These are phyloP conservation scores for Epinotia nisella DNA, from an alignment of 2,888 invertebrate genomes.

Conservation along the genomic window DNA sequence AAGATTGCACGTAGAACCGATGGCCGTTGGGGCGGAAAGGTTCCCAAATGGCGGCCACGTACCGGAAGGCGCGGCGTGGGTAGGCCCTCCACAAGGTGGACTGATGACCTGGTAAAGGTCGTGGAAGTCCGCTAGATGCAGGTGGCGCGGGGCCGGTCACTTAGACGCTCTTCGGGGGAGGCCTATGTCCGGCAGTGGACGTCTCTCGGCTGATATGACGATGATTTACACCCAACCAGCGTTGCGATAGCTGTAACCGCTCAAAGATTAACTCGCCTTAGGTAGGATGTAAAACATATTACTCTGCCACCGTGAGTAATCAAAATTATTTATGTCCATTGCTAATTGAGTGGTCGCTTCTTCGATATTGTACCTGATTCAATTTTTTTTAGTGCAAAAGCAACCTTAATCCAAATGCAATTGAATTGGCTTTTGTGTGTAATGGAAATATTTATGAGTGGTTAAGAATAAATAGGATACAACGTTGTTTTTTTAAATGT, in stretches of 20 bases:
- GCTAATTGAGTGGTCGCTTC: conserved; percentile 8
- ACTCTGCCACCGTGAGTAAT: conserved; percentile 7
- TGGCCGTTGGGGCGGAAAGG: too few relatives aligned
- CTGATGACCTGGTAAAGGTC: too few relatives aligned
- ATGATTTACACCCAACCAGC: neutral
- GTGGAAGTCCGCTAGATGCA: too few relatives aligned
- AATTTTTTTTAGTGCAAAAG: neutral
- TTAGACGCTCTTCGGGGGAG: too few relatives aligned
- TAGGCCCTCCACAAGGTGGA: too few relatives aligned
- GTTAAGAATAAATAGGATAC: conserved; percentile 1
- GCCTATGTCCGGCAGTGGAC: too few relatives aligned
- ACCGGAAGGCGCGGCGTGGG: too few relatives aligned
- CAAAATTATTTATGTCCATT: conserved; percentile 26
- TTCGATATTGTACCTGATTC: conserved; percentile 7
- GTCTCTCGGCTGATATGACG: too few relatives aligned
- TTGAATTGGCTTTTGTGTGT: neutral
- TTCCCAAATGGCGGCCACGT: too few relatives aligned
- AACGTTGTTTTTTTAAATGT: neutral
- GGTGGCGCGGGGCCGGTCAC: too few relatives aligned
- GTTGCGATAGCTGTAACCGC: neutral
- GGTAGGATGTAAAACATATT: conserved; percentile 14
- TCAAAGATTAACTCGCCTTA: conserved; percentile 15
- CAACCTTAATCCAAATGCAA: neutral
- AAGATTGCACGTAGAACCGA: too few relatives aligned
- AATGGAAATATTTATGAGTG: neutral